Base-by-base conservation (phyloP, 2,888 invertebrate species). In the Andrena minutula region DNA sequence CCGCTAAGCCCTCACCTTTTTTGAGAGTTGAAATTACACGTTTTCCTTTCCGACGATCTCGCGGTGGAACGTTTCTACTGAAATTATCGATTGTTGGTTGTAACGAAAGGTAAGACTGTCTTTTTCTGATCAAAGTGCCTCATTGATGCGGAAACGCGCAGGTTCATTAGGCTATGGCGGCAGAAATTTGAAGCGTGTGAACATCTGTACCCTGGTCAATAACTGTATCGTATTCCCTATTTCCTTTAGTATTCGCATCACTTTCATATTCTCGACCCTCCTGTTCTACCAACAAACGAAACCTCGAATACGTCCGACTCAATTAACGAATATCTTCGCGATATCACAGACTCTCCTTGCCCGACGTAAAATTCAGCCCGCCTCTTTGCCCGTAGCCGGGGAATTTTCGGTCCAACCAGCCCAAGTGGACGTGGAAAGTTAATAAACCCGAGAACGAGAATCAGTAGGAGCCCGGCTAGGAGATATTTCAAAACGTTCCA, bases 401-500 rank as follows among this genome's bases (percentile, higher is more conserved):
- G 47, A 63, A 35, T 41, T 32, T 63, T 26, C 41, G 23, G 12
- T 26, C 41, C 12, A 41, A 23, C 32, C 63, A 5, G 41, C 4
- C 41, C 41, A 26, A 56, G 56, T 56, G 56, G 56, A 56, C 23
- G 23, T 32, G 23, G 23, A 51, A 74, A 26, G 53, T 75, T 51
- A 41, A 77, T 74, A 66, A 73, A 61, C 16, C 16, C 60, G 2
- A 2, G 23, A 10, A 26, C 32, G 20, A 26, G 41, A 30, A 10
- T 56, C 56, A 26, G n/a, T 20, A 12, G 10, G 56, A 56, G 56
- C 10, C 23, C 10, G 10, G 56, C 26, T 8, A 26, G 61, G 41
- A 61, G 47, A 47, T 71, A 77, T 77, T 72, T 63, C 68, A 49
- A 63, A 72, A 28, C 56, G 35, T 35, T 35, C 6, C 60, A 16